Evolutionary conservation across 1,140 invertebrate genomes (phyloP).

Genomic region (Meteorus sp.): DNA sequence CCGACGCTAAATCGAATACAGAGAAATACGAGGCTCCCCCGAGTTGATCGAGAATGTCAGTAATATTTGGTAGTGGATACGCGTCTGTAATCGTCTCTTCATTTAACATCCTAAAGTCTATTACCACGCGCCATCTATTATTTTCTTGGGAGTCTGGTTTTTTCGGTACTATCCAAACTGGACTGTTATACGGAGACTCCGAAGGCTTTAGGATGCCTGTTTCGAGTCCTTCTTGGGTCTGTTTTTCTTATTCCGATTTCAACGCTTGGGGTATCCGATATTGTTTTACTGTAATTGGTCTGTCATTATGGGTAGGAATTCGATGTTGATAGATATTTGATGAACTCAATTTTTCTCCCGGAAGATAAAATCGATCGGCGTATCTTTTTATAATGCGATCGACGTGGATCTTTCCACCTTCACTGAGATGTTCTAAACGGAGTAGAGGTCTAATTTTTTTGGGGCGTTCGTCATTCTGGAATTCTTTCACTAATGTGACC

Average conservation of each 20-base stretch:
- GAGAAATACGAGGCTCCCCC: neutral
- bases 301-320: neutral
- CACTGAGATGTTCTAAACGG: too few species aligned
- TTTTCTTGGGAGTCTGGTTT: neutral
- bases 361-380: neutral
- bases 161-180: constrained; percentile 8
- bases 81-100: neutral
- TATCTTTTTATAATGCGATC: too few species aligned
- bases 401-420: too few species aligned
- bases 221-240: neutral
- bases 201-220: neutral
- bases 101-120: neutral
- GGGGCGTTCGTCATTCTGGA: neutral
- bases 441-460: neutral
- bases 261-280: neutral
- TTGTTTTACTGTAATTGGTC: neutral
- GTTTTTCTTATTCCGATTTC: neutral
- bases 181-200: neutral
- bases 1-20: neutral
- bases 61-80: neutral
- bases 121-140: neutral
- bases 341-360: neutral
- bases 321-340: neutral
- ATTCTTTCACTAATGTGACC: neutral
- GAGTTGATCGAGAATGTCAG: neutral